A percentile compares a stretch with the other conserved stretches of the same genome.
phyloP scores from a whole-genome alignment of 2,113 vertebrate genomes.

The Tinamus guttatus region DNA sequence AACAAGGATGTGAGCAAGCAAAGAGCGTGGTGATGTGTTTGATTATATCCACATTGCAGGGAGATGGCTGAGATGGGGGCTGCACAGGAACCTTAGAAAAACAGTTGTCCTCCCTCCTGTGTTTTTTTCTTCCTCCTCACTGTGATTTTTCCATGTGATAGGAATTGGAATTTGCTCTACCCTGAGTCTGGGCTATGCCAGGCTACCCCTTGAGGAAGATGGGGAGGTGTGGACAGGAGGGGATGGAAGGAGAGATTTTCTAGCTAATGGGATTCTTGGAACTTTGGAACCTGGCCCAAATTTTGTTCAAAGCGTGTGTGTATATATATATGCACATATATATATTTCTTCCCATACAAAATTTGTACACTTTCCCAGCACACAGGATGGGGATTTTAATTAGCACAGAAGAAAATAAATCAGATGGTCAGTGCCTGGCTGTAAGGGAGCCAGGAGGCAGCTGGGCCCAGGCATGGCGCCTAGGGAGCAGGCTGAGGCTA shows the following conservation, averaged over 20 bases:
- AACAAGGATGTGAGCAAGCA: constrained; percentile 53
- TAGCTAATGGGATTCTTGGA: background rate
- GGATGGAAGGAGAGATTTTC: background rate
- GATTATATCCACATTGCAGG: constrained; percentile 26
- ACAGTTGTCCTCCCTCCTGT: background rate
- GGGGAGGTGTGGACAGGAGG: background rate
- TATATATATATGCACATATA: background rate
- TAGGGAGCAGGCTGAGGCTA: background rate
- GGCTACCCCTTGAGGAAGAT: background rate
- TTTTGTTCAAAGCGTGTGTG: background rate
- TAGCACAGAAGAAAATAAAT: background rate
- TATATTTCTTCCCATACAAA: background rate
- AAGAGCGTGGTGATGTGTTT: constrained; percentile 22
- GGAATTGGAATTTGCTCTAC: background rate
- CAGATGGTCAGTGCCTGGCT: background rate
- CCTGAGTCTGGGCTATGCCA: background rate
- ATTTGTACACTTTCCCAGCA: background rate
- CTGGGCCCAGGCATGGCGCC: background rate
- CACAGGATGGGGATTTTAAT: background rate
- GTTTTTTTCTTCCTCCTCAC: background rate
- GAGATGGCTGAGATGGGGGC: background rate
- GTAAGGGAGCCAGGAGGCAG: background rate
- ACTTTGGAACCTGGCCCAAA: background rate
- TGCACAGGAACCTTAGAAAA: background rate
- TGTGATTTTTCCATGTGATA: background rate